Conservation (phyloP, 2,113 vertebrate genomes). For the Emydura subglobosa region DNA sequence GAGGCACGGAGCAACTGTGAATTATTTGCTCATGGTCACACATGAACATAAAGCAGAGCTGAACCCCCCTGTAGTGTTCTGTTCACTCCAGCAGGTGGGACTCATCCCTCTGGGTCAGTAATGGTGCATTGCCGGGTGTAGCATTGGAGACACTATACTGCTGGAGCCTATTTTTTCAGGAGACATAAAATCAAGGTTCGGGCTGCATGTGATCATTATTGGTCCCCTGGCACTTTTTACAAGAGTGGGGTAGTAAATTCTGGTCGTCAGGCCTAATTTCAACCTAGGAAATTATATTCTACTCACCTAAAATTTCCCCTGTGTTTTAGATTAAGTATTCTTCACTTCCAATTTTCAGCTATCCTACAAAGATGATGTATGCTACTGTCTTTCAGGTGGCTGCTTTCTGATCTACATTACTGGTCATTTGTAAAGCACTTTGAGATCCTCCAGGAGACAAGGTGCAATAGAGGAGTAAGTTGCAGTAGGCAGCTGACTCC, state of each 20-base stretch:
- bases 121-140: neutral
- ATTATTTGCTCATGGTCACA: constrained; percentile 1
- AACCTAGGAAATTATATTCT: neutral
- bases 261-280: neutral
- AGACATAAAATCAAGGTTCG: neutral
- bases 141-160: neutral
- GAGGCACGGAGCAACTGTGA: constrained; percentile 49
- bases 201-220: neutral
- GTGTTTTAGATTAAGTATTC: neutral
- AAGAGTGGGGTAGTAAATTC: rapidly evolving
- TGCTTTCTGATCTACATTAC: neutral
- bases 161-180: neutral
- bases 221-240: neutral
- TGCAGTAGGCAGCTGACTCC: neutral
- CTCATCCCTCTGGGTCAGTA: neutral
- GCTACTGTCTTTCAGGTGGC: neutral
- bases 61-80: neutral
- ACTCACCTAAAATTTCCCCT: neutral
- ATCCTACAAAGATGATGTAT: neutral
- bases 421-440: neutral
- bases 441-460: neutral
- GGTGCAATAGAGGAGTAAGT: neutral
- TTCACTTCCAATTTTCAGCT: neutral
- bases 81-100: neutral
- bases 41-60: constrained; percentile 17